Evolutionary conservation across 2,113 vertebrate genomes (phyloP).

Genomic region (Carollia perspicillata): DNA sequence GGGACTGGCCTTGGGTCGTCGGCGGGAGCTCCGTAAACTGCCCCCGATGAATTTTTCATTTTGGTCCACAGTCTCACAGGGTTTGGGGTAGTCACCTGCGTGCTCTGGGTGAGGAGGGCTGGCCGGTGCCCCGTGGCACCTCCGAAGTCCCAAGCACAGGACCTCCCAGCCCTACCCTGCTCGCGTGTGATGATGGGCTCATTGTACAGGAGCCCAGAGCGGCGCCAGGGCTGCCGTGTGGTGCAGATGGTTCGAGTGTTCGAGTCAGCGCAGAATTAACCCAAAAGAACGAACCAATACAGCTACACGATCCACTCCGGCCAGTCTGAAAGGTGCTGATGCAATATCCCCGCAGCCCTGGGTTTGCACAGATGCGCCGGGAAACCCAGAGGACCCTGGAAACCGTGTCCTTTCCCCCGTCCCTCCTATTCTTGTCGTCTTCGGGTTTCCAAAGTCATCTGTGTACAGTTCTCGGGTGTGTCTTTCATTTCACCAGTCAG

Average conservation of each 20-base stretch:
- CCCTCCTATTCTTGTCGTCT: neutral
- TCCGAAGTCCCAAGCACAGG: neutral
- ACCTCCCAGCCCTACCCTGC: neutral
- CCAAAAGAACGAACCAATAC: no score
- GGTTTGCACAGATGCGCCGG: neutral
- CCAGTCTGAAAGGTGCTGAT: neutral
- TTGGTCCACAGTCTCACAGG: neutral
- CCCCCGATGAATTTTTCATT: neutral
- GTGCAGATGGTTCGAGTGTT: neutral
- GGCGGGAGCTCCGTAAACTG: neutral
- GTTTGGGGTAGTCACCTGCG: neutral
- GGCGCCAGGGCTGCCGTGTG: neutral
- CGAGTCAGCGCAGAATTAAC: neutral
- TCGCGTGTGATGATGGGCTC: neutral
- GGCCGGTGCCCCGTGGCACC: neutral
- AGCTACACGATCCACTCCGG: neutral
- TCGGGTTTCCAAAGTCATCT: neutral
- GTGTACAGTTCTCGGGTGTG: neutral
- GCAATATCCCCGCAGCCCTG: neutral
- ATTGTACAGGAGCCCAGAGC: neutral
- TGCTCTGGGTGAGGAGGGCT: neutral
- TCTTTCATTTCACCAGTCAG: neutral
- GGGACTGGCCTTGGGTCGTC: neutral
- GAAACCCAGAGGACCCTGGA: neutral
- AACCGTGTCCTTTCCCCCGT: neutral